These are phyloP conservation scores for Magallana angulata DNA, from an alignment of 1,140 invertebrate genomes.

Conservation along the genomic window DNA sequence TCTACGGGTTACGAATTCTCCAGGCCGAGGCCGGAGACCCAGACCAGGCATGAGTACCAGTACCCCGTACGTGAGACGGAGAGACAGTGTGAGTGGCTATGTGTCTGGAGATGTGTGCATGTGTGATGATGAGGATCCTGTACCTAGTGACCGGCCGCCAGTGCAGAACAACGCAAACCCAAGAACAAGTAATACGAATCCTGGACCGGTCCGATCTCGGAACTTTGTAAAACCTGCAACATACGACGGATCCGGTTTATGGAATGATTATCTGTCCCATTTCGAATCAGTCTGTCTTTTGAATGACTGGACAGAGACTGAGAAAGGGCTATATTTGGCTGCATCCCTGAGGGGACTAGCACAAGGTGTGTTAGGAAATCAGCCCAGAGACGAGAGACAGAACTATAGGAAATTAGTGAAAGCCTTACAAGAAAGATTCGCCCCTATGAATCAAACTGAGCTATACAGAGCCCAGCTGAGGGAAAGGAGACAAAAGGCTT, in stretches of 20 bases:
- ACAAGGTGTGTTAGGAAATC: conserved; percentile 44
- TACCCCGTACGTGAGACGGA: conserved; percentile 3
- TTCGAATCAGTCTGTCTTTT: conserved; percentile 42
- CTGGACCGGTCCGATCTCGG: background rate
- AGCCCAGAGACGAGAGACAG: conserved; percentile 9
- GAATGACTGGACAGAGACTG: conserved; percentile 35
- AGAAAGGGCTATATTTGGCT: conserved; percentile 22
- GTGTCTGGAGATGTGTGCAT: background rate
- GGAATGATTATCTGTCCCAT: conserved; percentile 44
- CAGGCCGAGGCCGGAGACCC: background rate
- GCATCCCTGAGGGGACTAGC: conserved; percentile 33
- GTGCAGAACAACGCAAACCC: background rate
- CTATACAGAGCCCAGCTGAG: conserved; percentile 50
- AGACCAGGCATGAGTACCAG: conserved; percentile 7
- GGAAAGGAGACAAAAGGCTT: conserved; percentile 42
- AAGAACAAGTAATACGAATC: background rate
- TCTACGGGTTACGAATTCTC: background rate
- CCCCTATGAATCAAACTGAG: conserved; percentile 48
- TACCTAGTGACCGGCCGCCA: background rate
- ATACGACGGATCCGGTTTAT: conserved; percentile 37
- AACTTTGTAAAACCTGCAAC: conserved; percentile 37
- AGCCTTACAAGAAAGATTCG: conserved; percentile 50
- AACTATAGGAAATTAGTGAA: conserved; percentile 27
- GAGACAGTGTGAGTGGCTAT: background rate
- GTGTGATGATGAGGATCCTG: background rate